Base-by-base conservation (phyloP, 2,113 vertebrate genomes). In the Rhinichthys klamathensis region DNA sequence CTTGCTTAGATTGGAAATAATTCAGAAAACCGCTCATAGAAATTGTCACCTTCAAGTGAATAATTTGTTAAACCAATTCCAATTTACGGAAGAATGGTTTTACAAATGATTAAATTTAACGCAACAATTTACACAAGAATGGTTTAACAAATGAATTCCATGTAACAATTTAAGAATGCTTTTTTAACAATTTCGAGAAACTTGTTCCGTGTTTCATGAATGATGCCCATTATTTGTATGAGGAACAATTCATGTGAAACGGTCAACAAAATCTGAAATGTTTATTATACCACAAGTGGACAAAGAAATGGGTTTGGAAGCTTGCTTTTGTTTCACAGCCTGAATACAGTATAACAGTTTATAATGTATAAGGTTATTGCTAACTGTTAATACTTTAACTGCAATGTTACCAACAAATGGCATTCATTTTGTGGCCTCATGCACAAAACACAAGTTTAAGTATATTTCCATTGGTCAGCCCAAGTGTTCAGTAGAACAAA, bases 261-360 rank as follows among this genome's bases (percentile, higher is more conserved):
- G 54, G 18, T 78, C 13, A 46, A 73, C 65, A 79, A 83, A 63
- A 61, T 61, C 4, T 82, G 60, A 84, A 84, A 87, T 58, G 60
- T 82, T 82, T 69, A 80, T 25, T 82, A 67, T 23, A 74, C 13
- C 32, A 80, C 21, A 38, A 74, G 2, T 69, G 63, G 41, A 56
- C 16, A 65, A 15, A 63, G 23, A 61, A 61, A 79, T 16, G 23
- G 32, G 35, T 32, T 30, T 65, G 61, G 41, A 81, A 69, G 41
- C 61, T 23, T 49, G 56, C 11, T 46, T 63, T 27, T 7, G 38
- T 38, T 80, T 80, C 78, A 80, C 58, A 80, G 58, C n/a, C 77
- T 80, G 23, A 60, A 78, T n/a, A 58, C 21, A 38, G 58, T 44
- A 44, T 18, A 11, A 27, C 58, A 65, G 61, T 65, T 73, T 44